Evolutionary conservation across 2,797 vertebrate species (phyloP), one percentile per base, ranked within the genome.

Genomic region (Sebastes miniatus): DNA sequence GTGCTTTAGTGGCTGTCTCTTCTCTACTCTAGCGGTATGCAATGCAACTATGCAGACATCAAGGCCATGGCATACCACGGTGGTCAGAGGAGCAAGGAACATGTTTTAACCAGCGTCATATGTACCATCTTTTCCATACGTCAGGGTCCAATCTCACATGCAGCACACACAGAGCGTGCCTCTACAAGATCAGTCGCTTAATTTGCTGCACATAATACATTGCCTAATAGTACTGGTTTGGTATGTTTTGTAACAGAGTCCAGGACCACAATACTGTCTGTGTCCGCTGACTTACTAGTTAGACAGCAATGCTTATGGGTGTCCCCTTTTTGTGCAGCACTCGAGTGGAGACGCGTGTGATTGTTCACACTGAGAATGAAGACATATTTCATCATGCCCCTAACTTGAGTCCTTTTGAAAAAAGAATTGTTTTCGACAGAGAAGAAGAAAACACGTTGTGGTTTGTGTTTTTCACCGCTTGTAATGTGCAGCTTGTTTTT

Each of bases 1-100:
- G 72, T 72, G 43, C 66, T 63, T 69, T n/a, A 34, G 61, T 72
- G 50, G 43, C 32, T 77, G 32, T 39, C 43, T 57, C 50, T 56
- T 39, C 50, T 57, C 43, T 58, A 59, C 74, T 78, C 64, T 39
- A 52, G 63, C 4, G 8, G 81, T 54, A 20, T 87, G 70, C 72
- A 83, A 14, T 87, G 58, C 72, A 88, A 68, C 83, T 77, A 76
- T 84, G 69, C 74, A 72, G 76, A 80, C 72, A 81, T 50, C 43
- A 34, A 4, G 9, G 67, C 77, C 70, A 73, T 88, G 83, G 76
- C 69, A 80, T 73, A 68, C 73, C 65, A 62, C 58, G 25, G 32
- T 83, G 73, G 78, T 87, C 85, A 84, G 27, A 79, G 36, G 58
- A 83, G 56, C 71, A 71, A 59, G 52, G 29, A 68, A 71, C 50